These are phyloP conservation scores for Phaonia tiefii DNA, from an alignment of 2,888 invertebrate species.

Conservation along the genomic window DNA sequence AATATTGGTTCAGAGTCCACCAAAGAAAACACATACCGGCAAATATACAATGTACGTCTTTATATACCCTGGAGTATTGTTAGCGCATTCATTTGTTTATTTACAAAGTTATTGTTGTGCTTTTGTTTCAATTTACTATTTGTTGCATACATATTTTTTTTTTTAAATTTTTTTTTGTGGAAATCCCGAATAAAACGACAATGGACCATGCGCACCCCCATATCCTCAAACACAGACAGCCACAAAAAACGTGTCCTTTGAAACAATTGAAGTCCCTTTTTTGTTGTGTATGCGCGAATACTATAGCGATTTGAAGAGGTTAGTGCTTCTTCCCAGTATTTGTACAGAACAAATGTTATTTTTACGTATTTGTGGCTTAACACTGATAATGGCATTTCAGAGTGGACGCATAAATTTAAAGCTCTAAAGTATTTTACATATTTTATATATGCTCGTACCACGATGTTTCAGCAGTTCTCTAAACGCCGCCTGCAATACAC, in stretches of 20 bases:
- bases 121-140: constrained; percentile 55
- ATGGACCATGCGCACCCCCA: not conserved
- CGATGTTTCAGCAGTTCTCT: constrained; percentile 17
- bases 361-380: constrained; percentile 64
- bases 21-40: too few species aligned
- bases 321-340: not conserved
- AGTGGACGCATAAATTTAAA: constrained; percentile 67
- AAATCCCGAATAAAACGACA: constrained; percentile 51
- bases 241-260: not conserved
- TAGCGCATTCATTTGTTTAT: constrained; percentile 61
- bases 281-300: not conserved
- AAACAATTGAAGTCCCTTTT: constrained; percentile 34
- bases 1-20: too few species aligned
- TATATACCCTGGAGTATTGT: constrained; percentile 63
- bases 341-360: constrained; percentile 56
- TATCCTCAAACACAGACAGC: constrained; percentile 20
- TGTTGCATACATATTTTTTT: too few species aligned
- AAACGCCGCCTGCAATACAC: too few species aligned
- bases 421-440: constrained; percentile 62
- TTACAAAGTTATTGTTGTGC: constrained; percentile 37
- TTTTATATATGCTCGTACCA: constrained; percentile 40
- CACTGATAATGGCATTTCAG: constrained; percentile 68
- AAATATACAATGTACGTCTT: not conserved
- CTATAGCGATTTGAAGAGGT: not conserved
- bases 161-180: constrained; percentile 51